These are phyloP conservation scores for Ischnus inquisitorius DNA, from an alignment of 2,888 invertebrate genomes.

Conservation along the genomic window DNA sequence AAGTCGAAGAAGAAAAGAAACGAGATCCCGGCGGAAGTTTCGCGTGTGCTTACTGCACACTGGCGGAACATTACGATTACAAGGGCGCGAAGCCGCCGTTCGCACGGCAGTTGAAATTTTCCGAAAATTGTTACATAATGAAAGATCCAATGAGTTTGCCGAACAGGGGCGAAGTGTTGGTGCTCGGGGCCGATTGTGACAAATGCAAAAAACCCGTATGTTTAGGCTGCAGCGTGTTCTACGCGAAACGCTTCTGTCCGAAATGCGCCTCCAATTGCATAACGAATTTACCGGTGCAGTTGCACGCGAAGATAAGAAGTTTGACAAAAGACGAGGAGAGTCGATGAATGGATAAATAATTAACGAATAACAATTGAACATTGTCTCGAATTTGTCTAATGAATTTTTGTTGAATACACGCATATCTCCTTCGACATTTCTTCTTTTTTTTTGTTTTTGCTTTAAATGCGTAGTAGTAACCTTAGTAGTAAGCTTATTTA, in stretches of 20 bases:
- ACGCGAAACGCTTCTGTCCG: conserved; percentile 90
- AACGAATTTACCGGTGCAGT: conserved; percentile 89
- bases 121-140: conserved; percentile 92
- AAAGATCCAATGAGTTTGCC: conserved; percentile 94
- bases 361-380: conserved; percentile 20
- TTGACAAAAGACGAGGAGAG: conserved; percentile 72
- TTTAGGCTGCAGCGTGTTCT: conserved; percentile 93
- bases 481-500: conserved; percentile 60
- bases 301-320: conserved; percentile 88
- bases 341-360: conserved; percentile 62
- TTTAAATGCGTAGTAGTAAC: neutral
- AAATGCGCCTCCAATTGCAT: conserved; percentile 88
- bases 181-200: conserved; percentile 92
- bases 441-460: neutral
- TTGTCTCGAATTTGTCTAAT: conserved; percentile 26
- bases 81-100: conserved; percentile 92
- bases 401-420: conserved; percentile 22
- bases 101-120: conserved; percentile 89
- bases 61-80: conserved; percentile 91
- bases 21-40: conserved; percentile 85
- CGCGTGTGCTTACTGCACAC: conserved; percentile 89
- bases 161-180: conserved; percentile 91
- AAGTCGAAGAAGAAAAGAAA: conserved; percentile 49
- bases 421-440: neutral
- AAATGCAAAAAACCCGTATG: conserved; percentile 91